Percentiles rank a stretch among this genome's conserved stretches.
Evolutionary conservation across 2,113 vertebrate genomes (phyloP).

Genomic region (Aldabrachelys gigantea): DNA sequence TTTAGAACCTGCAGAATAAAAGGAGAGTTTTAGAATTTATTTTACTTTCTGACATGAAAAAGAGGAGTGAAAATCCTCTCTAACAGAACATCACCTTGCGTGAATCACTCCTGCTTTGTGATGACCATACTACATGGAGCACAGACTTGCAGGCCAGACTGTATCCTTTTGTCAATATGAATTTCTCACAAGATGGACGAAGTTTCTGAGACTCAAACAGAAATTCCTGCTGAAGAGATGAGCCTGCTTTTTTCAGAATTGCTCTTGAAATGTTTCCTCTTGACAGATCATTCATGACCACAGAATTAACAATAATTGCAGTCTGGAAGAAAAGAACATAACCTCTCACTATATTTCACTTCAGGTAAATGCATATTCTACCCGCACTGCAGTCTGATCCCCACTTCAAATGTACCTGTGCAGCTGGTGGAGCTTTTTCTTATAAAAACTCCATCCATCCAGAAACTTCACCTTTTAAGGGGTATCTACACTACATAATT

Average conservation of each 20-base stretch:
- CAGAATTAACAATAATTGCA: slow-evolving; percentile 81
- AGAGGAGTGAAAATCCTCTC: not conserved
- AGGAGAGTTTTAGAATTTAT: not conserved
- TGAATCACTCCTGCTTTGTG: accelerated
- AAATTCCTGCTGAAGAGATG: slow-evolving; percentile 60
- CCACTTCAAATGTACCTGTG: not conserved
- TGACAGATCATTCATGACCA: accelerated
- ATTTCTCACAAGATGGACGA: accelerated
- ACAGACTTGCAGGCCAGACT: slow-evolving; percentile 56
- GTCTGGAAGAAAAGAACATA: slow-evolving; percentile 76
- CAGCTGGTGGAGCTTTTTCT: not conserved
- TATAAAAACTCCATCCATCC: not conserved
- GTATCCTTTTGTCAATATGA: slow-evolving; percentile 59
- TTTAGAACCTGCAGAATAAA: slow-evolving; percentile 75
- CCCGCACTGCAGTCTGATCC: not conserved
- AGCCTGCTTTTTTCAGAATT: slow-evolving; percentile 73
- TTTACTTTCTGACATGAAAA: not conserved
- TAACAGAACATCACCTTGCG: slow-evolving; percentile 32
- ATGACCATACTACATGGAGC: slow-evolving; percentile 70
- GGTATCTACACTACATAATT: not conserved
- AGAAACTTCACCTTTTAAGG: not conserved
- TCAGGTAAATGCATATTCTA: not conserved
- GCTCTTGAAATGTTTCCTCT: not conserved
- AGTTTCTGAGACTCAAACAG: accelerated
- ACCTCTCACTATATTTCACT: not conserved